Base-by-base conservation (phyloP, 2,888 invertebrate species). In the Dryobotodes eremita region DNA sequence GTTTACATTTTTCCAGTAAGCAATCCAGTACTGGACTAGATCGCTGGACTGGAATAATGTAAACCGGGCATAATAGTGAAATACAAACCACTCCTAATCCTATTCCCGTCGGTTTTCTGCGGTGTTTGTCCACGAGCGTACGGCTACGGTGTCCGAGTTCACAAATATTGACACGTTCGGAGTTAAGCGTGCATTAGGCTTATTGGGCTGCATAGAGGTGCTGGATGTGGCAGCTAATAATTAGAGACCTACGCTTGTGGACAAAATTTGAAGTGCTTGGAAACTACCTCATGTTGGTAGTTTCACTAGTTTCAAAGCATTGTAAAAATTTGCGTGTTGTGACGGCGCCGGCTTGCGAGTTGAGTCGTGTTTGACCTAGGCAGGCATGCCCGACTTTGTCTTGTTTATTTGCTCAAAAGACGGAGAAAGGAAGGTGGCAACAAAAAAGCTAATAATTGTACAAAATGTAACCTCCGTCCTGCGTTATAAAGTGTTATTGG, bases 161-260 rank as follows among this genome's bases (percentile, higher is more conserved):
- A 53, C 84, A 77, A 87, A 88, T 83, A 87, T 86, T 88, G 81
- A 86, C 87, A 46, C 64, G 31, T 46, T 36, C 17, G 1, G 15
- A 77, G 64, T 75, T 86, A 64, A 71, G 42, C 71, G 73, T 59
- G 68, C 84, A 86, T 87, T 87, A 82, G 76, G 79, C 68, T 88
- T 86, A 87, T 82, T 87, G 80, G 42, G 7, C 42, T 7, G 23
- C 1, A 26, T 66, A 68, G 0, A 62, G 11, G 0, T 15, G 17
- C 86, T 86, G 42, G 88, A 88, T 64, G 75, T 46, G 88, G 2
- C 48, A 36, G 8, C 1, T 17, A n/a, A 53, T 4, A 55, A 36
- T 53, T 17, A 36, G 15, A 20, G n/a, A n/a, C n/a, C n/a, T 66
- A 20, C 7, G 0, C 20, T 48, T 11, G 3, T 20, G 26, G 6